A percentile compares a stretch with the other conserved stretches of the same genome.
phyloP scores from a whole-genome alignment of 2,888 invertebrate genomes.

The Rhyacophila evoluta region DNA sequence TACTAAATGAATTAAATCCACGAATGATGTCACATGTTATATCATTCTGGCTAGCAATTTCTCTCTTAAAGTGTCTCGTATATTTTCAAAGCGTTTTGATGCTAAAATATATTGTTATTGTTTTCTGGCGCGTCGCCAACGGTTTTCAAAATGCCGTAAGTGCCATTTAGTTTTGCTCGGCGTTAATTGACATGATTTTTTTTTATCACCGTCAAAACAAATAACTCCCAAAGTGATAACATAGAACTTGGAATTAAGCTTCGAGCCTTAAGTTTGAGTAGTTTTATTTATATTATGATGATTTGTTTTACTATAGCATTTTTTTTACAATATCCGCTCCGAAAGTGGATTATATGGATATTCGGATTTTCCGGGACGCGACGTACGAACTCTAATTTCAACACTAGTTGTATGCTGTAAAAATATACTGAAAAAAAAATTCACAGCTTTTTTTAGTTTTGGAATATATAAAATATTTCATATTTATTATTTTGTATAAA shows the following conservation, averaged over 20 bases:
- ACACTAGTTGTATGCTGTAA: too few species aligned
- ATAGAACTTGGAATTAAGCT: not conserved
- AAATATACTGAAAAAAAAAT: too few species aligned
- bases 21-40: slow-evolving; percentile 3
- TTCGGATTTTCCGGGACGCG: too few species aligned
- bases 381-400: too few species aligned
- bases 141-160: not conserved
- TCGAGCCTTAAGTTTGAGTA: too few species aligned
- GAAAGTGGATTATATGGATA: not conserved
- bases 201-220: not conserved
- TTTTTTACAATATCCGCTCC: not conserved
- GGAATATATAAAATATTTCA: too few species aligned
- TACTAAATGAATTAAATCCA: not conserved
- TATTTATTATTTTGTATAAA: too few species aligned
- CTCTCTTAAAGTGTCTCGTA: slow-evolving; percentile 7
- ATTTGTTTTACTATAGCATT: too few species aligned
- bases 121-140: slow-evolving; percentile 33
- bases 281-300: too few species aligned
- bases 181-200: not conserved
- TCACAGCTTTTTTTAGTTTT: too few species aligned
- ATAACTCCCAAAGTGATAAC: not conserved
- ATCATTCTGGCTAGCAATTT: not conserved
- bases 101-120: slow-evolving; percentile 32
- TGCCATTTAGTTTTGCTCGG: not conserved
- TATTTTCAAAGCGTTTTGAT: slow-evolving; percentile 22